Percentiles rank a stretch among this genome's conserved stretches.
These are phyloP conservation scores for Etia nguti DNA, from an alignment of 2,113 vertebrate species.

Conservation along the genomic window DNA sequence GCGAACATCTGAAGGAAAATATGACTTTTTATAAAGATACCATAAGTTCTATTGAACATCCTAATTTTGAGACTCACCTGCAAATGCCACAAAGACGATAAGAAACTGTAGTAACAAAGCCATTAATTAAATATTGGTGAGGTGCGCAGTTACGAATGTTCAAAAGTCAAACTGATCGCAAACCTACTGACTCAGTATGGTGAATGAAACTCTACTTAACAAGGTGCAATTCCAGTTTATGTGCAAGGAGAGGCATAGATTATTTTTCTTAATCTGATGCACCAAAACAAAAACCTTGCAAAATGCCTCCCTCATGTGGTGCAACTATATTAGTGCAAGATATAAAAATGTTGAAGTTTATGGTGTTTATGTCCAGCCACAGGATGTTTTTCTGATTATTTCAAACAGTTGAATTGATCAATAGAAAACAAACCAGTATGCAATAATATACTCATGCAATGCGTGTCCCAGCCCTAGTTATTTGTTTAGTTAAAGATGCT, in stretches of 20 bases:
- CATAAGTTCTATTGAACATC: fast-evolving
- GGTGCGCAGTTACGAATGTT: fast-evolving
- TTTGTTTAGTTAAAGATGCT: fast-evolving
- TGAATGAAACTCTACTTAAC: not conserved
- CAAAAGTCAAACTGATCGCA: fast-evolving
- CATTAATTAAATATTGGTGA: fast-evolving
- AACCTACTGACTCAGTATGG: fast-evolving
- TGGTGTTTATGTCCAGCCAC: fast-evolving
- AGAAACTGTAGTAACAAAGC: not conserved
- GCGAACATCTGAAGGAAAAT: fast-evolving
- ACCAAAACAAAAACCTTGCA: too few relatives aligned
- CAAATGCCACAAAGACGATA: fast-evolving
- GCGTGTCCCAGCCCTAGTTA: fast-evolving
- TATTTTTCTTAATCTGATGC: too few relatives aligned
- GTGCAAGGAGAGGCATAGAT: too few relatives aligned
- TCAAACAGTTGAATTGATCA: not conserved
- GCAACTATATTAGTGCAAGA: too few relatives aligned
- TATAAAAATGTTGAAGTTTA: fast-evolving
- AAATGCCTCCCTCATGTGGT: fast-evolving
- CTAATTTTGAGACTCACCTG: not conserved
- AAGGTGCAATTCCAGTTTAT: too few relatives aligned
- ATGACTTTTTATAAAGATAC: fast-evolving
- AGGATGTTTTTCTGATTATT: fast-evolving
- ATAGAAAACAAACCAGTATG: fast-evolving
- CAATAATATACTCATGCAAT: fast-evolving